Percentiles rank a stretch among this genome's conserved stretches.
Conservation (phyloP, 2,797 vertebrate genomes). For the Epinephelus malabaricus region DNA sequence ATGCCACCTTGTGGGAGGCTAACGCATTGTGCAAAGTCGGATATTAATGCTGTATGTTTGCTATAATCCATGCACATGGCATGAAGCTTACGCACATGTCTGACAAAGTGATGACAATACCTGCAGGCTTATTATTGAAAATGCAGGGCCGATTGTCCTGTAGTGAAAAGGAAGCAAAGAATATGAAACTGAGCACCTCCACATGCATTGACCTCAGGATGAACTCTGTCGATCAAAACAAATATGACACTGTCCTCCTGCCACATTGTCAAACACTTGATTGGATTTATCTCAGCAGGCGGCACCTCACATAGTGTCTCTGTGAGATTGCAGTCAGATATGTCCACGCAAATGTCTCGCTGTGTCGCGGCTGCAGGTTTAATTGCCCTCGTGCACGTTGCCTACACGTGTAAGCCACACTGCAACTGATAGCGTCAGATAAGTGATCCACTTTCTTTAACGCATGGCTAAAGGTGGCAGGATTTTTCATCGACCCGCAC, state of each 20-base stretch:
- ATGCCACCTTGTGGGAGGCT: constrained; percentile 46
- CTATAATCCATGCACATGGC: background rate
- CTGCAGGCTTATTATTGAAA: background rate
- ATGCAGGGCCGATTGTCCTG: background rate
- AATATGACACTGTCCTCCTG: background rate
- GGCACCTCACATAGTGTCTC: background rate
- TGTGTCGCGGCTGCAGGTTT: background rate
- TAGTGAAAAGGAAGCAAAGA: background rate
- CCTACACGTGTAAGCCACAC: constrained; percentile 13
- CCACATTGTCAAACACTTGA: background rate
- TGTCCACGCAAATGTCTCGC: background rate
- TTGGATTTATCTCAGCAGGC: constrained; percentile 12
- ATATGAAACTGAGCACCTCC: background rate
- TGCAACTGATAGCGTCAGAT: constrained; percentile 16
- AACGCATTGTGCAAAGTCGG: background rate
- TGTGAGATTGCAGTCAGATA: background rate
- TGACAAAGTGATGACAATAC: background rate
- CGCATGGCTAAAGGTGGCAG: constrained; percentile 7
- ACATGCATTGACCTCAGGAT: background rate
- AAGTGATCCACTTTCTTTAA: constrained; percentile 37
- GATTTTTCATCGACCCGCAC: background rate
- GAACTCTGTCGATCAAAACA: background rate
- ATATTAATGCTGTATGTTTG: background rate
- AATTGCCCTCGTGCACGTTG: background rate
- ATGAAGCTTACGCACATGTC: background rate